Conservation (phyloP, 2,888 invertebrate genomes). For the Leucophenga maculata region DNA sequence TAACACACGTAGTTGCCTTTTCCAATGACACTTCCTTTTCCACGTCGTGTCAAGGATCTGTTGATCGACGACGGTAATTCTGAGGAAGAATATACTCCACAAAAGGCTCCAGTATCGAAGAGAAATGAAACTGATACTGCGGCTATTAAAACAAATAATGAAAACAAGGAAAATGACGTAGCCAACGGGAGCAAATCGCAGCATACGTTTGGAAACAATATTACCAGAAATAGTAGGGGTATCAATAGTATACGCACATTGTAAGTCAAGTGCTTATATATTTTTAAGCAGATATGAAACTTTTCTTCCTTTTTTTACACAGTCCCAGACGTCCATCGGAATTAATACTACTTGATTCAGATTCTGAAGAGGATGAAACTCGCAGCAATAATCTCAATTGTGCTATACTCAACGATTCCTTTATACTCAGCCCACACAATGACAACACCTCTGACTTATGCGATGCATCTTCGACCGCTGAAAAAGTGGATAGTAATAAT, state of each 20-base stretch:
- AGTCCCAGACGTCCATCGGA: slow-evolving; percentile 69
- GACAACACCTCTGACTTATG: slow-evolving; percentile 44
- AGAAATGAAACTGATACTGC: slow-evolving; percentile 30
- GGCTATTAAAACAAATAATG: slow-evolving; percentile 29
- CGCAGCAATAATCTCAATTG: slow-evolving; percentile 68
- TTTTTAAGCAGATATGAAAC: neutral
- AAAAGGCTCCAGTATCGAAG: slow-evolving; percentile 36
- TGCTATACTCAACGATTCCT: slow-evolving; percentile 70
- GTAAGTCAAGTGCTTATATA: slow-evolving; percentile 39
- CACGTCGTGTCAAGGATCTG: slow-evolving; percentile 68
- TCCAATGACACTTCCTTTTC: slow-evolving; percentile 61
- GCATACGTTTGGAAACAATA: neutral
- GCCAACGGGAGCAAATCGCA: neutral
- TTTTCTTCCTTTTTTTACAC: neutral
- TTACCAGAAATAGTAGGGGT: neutral
- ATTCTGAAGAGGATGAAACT: slow-evolving; percentile 59
- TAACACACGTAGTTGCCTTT: slow-evolving; percentile 12
- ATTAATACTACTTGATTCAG: slow-evolving; percentile 65
- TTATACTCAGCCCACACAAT: slow-evolving; percentile 64
- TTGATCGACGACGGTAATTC: slow-evolving; percentile 66
- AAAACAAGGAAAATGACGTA: slow-evolving; percentile 51
- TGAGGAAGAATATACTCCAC: slow-evolving; percentile 66
- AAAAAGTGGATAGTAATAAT: slow-evolving; percentile 37
- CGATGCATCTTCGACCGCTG: slow-evolving; percentile 34
- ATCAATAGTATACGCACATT: slow-evolving; percentile 35